Percentiles rank a stretch among this genome's conserved stretches.
These are phyloP conservation scores for Harlomillsia oculata DNA, from an alignment of 1,140 invertebrate genomes.

Conservation along the genomic window DNA sequence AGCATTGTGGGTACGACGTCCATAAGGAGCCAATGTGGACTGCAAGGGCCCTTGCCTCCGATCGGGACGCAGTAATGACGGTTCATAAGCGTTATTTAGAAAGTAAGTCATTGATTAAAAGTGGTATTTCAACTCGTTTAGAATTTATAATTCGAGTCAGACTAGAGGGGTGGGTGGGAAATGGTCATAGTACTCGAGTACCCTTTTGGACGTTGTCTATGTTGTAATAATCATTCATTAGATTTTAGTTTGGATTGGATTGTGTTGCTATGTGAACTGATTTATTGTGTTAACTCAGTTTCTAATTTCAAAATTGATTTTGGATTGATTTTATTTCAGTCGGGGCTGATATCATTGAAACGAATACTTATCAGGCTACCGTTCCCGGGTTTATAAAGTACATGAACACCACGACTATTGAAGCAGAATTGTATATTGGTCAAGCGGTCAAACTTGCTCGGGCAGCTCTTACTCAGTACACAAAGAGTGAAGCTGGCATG, in stretches of 20 bases:
- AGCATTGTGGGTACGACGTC: conserved; percentile 56
- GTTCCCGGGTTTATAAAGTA: conserved; percentile 63
- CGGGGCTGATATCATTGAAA: conserved; percentile 73
- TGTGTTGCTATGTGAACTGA: background rate
- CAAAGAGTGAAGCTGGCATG: too few species aligned
- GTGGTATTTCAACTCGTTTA: background rate
- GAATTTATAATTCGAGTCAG: background rate
- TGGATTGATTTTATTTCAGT: conserved; percentile 43
- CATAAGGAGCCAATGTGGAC: conserved; percentile 63
- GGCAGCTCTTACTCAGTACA: conserved; percentile 44
- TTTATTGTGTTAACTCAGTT: too few species aligned
- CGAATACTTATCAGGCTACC: conserved; percentile 81
- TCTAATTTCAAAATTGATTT: conserved; percentile 3
- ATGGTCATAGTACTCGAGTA: too few species aligned
- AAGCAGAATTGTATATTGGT: conserved; percentile 57
- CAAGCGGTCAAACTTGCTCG: conserved; percentile 58
- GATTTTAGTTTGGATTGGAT: too few species aligned
- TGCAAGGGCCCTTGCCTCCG: conserved; percentile 58
- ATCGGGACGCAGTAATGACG: conserved; percentile 59
- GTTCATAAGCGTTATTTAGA: conserved; percentile 67
- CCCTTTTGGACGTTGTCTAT: too few species aligned
- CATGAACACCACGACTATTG: conserved; percentile 50
- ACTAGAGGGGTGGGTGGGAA: background rate
- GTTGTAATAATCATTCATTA: too few species aligned
- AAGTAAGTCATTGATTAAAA: conserved; percentile 39